A percentile compares a stretch with the other conserved stretches of the same genome.
These are phyloP conservation scores for Temnothorax ravouxi DNA, from an alignment of 2,888 invertebrate genomes.

Conservation along the genomic window DNA sequence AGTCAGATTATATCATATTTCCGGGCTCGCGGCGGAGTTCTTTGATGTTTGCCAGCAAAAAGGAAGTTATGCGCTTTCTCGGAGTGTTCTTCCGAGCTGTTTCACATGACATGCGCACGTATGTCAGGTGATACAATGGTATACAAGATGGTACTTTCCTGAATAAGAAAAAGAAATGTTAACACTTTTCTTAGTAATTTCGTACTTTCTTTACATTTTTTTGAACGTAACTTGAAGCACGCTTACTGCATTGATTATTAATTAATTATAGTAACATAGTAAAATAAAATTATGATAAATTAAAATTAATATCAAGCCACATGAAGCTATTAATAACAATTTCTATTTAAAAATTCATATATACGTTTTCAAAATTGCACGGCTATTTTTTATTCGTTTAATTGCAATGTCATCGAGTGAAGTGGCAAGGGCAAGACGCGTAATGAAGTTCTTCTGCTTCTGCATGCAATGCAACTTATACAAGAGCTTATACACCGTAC, in stretches of 20 bases:
- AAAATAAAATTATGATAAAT: neutral
- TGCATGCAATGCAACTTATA: neutral
- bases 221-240: neutral
- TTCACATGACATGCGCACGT: neutral
- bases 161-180: neutral
- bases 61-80: conserved; percentile 36
- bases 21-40: conserved; percentile 4
- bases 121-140: neutral
- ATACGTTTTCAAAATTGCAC: neutral
- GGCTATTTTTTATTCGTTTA: neutral
- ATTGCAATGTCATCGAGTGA: neutral
- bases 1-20: conserved; percentile 45
- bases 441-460: neutral
- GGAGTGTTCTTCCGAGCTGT: conserved; percentile 22
- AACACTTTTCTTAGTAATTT: neutral
- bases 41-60: conserved; percentile 26
- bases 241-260: neutral
- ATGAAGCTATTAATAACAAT: neutral
- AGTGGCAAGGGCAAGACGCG: neutral
- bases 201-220: neutral
- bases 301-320: neutral
- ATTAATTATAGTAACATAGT: neutral
- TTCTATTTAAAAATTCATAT: neutral
- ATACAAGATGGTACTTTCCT: too few species aligned
- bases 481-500: neutral